phyloP scores from a whole-genome alignment of 1,140 invertebrate species.

The Plectus sambesii region DNA sequence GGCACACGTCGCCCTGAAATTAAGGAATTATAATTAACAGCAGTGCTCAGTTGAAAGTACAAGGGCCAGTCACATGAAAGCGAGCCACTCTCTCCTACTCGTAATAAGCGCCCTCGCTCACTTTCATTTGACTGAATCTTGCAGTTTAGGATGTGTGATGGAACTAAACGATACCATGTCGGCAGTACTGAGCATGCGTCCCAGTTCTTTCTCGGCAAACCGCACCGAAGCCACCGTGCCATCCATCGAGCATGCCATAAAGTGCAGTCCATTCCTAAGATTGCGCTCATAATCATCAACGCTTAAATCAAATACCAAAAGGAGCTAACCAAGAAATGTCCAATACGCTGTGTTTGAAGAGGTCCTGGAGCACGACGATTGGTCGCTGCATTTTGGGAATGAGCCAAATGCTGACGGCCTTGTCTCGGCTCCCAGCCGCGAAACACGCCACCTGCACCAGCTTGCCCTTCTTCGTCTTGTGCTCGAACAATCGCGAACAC shows the following conservation, averaged over 20 bases:
- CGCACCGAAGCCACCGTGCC: not conserved
- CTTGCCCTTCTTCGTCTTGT: conserved; percentile 1
- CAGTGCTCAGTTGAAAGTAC: too few species aligned
- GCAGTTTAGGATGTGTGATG: too few species aligned
- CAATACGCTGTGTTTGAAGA: conserved; percentile 8
- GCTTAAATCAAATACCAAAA: conserved; percentile 3
- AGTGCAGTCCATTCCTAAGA: conserved; percentile 2
- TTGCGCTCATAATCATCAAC: too few species aligned
- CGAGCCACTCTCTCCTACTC: too few species aligned
- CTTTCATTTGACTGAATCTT: too few species aligned
- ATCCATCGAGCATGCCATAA: conserved; percentile 1
- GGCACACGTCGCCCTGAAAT: too few species aligned
- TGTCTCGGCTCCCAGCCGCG: conserved; percentile 8
- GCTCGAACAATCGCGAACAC: conserved; percentile 1
- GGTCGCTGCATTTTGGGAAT: conserved; percentile 8
- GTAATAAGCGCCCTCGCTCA: too few species aligned
- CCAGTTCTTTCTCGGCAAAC: conserved; percentile 11
- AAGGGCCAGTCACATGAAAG: too few species aligned
- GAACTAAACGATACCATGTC: too few species aligned
- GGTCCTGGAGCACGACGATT: conserved; percentile 8
- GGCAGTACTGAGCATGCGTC: too few species aligned
- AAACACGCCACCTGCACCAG: not conserved
- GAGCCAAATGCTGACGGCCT: conserved; percentile 11
- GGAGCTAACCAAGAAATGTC: conserved; percentile 7
- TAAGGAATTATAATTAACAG: too few species aligned